phyloP scores from a whole-genome alignment of 2,888 invertebrate genomes.

The Drosophila mimetica region DNA sequence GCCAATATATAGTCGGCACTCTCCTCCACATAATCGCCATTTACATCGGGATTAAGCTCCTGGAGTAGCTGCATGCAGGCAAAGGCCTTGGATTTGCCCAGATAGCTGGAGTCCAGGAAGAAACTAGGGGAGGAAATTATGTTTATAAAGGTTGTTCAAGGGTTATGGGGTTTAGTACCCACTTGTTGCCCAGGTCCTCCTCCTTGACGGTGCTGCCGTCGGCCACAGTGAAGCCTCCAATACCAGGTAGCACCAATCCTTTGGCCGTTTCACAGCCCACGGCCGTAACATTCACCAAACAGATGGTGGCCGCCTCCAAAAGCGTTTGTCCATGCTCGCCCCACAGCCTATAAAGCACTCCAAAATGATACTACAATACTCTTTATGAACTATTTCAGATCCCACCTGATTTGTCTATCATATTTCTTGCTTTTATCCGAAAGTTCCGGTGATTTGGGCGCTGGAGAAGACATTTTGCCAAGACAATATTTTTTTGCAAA shows the following conservation, averaged over 20 bases:
- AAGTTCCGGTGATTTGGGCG: conserved; percentile 88
- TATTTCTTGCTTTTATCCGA: conserved; percentile 91
- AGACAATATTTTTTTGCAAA: conserved; percentile 11
- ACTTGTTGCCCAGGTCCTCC: conserved; percentile 97
- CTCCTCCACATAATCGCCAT: conserved; percentile 96
- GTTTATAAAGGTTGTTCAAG: neutral
- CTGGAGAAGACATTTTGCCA: conserved; percentile 82
- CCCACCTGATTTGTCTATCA: conserved; percentile 89
- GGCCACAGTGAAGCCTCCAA: conserved; percentile 95
- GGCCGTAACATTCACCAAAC: conserved; percentile 96
- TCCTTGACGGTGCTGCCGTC: conserved; percentile 93
- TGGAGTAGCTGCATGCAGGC: conserved; percentile 92
- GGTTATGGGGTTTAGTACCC: conserved; percentile 64
- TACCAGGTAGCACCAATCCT: conserved; percentile 96
- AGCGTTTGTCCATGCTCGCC: conserved; percentile 98
- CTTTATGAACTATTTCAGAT: neutral
- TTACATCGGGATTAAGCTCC: conserved; percentile 96
- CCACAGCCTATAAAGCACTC: conserved; percentile 90
- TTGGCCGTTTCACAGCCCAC: conserved; percentile 98
- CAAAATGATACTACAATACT: neutral
- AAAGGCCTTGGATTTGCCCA: conserved; percentile 93
- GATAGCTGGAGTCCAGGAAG: conserved; percentile 92
- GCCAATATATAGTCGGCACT: conserved; percentile 92
- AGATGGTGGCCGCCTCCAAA: conserved; percentile 95
- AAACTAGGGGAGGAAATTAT: conserved; percentile 88